Evolutionary conservation across 2,113 vertebrate species (phyloP).

Genomic region (Poecile atricapillus): DNA sequence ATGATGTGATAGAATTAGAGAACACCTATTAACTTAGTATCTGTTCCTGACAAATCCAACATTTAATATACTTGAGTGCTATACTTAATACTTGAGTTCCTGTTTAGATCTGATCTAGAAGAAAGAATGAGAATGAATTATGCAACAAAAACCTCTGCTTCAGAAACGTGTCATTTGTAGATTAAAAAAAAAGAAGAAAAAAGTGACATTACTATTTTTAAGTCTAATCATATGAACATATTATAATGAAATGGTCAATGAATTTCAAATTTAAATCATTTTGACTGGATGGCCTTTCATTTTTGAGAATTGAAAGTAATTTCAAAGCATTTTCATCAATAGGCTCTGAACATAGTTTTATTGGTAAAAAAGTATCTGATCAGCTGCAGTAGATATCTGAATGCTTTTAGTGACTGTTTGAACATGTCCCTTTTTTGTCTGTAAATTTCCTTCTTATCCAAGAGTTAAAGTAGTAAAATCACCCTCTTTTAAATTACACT

Average conservation of each 20-base stretch:
- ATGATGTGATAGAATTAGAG: not conserved
- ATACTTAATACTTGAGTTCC: not conserved
- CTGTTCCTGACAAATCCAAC: not conserved
- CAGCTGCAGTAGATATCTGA: not conserved
- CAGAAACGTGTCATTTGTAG: not conserved
- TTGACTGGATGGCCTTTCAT: not conserved
- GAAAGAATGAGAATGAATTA: not conserved
- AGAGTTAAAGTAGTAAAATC: not conserved
- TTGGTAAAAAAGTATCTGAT: not conserved
- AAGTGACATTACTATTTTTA: not conserved
- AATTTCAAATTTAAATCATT: not conserved
- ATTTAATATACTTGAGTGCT: not conserved
- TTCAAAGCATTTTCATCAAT: not conserved
- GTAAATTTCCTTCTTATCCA: not conserved
- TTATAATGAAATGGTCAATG: not conserved
- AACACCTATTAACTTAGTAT: not conserved
- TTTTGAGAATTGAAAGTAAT: not conserved
- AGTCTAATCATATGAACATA: not conserved
- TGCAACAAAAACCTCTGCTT: not conserved
- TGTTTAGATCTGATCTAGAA: not conserved
- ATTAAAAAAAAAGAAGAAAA: not conserved
- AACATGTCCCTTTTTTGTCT: not conserved
- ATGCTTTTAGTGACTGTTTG: not conserved
- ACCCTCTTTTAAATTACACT: not conserved
- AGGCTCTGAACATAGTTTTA: not conserved